These are phyloP conservation scores for Drosophila ananassae DNA, from an alignment of 1,140 invertebrate species.

Conservation along the genomic window DNA sequence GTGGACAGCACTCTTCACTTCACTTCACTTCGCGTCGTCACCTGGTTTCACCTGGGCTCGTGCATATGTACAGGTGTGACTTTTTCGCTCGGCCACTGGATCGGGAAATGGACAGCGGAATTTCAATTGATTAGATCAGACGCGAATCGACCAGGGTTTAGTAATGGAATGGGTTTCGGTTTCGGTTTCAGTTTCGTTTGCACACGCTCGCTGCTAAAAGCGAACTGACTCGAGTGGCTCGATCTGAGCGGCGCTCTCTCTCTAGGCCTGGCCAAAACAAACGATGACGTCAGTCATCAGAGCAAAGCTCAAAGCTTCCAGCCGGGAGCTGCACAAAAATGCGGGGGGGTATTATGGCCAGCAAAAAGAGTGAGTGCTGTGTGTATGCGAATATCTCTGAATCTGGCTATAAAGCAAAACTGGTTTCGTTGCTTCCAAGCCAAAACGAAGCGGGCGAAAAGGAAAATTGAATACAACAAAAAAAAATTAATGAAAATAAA, in stretches of 20 bases:
- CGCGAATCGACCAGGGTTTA: constrained; percentile 1
- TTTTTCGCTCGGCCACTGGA: constrained; percentile 27
- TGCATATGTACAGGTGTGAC: constrained; percentile 31
- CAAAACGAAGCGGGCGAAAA: constrained; percentile 71
- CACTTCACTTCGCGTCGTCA: constrained; percentile 7
- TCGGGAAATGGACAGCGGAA: constrained; percentile 23
- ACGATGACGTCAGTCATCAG: constrained; percentile 66
- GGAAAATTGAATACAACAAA: constrained; percentile 73
- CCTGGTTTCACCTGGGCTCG: constrained; percentile 38
- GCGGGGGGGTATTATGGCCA: constrained; percentile 51
- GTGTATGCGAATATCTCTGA: constrained; percentile 58
- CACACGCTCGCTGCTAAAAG: constrained; percentile 70
- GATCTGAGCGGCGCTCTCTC: constrained; percentile 28
- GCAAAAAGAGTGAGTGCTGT: constrained; percentile 15
- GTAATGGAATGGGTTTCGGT: constrained; percentile 10
- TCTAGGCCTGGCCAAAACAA: constrained; percentile 72
- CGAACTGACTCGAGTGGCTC: constrained; percentile 53
- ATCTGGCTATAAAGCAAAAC: constrained; percentile 70
- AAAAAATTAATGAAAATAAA: constrained; percentile 32
- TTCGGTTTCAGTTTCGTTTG: constrained; percentile 54
- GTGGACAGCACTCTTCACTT: constrained; percentile 34
- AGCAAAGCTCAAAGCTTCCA: constrained; percentile 65
- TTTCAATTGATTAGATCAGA: constrained; percentile 38
- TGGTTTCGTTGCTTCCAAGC: constrained; percentile 63
- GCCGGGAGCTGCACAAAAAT: constrained; percentile 44